These are phyloP conservation scores for Oncopodura yosiiana DNA, from an alignment of 1,140 invertebrate genomes.

Conservation along the genomic window DNA sequence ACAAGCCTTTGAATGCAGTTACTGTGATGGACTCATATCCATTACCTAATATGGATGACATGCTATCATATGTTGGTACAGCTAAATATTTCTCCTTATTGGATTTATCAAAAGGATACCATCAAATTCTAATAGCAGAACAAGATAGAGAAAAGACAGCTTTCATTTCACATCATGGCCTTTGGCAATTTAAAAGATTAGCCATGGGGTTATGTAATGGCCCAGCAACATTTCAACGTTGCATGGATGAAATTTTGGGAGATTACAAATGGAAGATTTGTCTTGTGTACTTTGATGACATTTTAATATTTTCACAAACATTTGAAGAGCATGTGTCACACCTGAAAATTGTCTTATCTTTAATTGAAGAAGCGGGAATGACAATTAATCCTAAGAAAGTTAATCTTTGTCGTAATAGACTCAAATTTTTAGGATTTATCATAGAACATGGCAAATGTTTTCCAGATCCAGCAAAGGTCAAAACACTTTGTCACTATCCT, in stretches of 20 bases:
- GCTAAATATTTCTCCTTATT: not conserved
- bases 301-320: slow-evolving; percentile 41
- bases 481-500: slow-evolving; percentile 25
- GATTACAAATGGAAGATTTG: slow-evolving; percentile 37
- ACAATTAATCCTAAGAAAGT: slow-evolving; percentile 31
- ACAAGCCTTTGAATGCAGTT: too few relatives aligned
- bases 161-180: slow-evolving; percentile 36
- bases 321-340: slow-evolving; percentile 36
- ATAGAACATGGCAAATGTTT: not conserved
- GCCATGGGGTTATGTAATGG: slow-evolving; percentile 43
- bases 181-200: slow-evolving; percentile 39
- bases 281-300: slow-evolving; percentile 46
- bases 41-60: too few relatives aligned
- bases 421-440: slow-evolving; percentile 38
- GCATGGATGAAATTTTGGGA: slow-evolving; percentile 42
- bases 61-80: not conserved
- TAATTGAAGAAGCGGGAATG: slow-evolving; percentile 15
- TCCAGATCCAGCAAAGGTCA: slow-evolving; percentile 26
- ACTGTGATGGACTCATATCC: too few relatives aligned
- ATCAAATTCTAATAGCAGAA: not conserved
- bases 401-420: slow-evolving; percentile 25
- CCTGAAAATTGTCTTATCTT: slow-evolving; percentile 1
- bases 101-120: not conserved
- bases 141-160: slow-evolving; percentile 33
- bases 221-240: slow-evolving; percentile 43